These are phyloP conservation scores for Drosophila biarmipes DNA, from an alignment of 1,140 invertebrate species.

Conservation along the genomic window DNA sequence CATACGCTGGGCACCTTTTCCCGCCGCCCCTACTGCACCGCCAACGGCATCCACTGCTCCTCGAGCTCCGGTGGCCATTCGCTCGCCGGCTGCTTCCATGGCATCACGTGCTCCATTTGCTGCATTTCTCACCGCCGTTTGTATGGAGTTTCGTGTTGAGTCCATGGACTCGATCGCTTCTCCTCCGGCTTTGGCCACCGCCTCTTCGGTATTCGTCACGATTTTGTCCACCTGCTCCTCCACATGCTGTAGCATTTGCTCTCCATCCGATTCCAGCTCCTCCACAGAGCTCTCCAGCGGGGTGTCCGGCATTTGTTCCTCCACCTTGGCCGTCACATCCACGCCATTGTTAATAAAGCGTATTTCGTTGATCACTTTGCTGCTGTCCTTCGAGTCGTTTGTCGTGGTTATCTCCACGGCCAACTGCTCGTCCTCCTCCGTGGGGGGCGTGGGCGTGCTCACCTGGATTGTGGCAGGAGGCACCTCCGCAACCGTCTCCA, in stretches of 20 bases:
- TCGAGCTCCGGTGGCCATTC: conserved; percentile 63
- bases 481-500: conserved; percentile 71
- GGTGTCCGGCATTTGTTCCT: conserved; percentile 67
- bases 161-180: conserved; percentile 44
- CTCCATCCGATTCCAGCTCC: conserved; percentile 63
- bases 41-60: conserved; percentile 66
- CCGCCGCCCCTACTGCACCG: conserved; percentile 52
- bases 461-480: conserved; percentile 47
- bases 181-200: conserved; percentile 16
- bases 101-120: conserved; percentile 66
- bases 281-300: conserved; percentile 52
- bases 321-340: conserved; percentile 78
- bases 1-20: conserved; percentile 48
- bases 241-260: conserved; percentile 54
- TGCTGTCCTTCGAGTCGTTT: conserved; percentile 68
- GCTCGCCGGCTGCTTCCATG: conserved; percentile 68
- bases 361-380: conserved; percentile 78
- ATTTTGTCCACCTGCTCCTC: conserved; percentile 60
- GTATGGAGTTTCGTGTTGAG: conserved; percentile 44
- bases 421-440: conserved; percentile 78
- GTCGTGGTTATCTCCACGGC: conserved; percentile 77
- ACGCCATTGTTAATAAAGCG: conserved; percentile 83
- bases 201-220: conserved; percentile 24
- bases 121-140: conserved; percentile 56
- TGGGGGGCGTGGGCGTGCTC: conserved; percentile 67